phyloP scores from a whole-genome alignment of 2,113 vertebrate species.

The Ameiurus melas region DNA sequence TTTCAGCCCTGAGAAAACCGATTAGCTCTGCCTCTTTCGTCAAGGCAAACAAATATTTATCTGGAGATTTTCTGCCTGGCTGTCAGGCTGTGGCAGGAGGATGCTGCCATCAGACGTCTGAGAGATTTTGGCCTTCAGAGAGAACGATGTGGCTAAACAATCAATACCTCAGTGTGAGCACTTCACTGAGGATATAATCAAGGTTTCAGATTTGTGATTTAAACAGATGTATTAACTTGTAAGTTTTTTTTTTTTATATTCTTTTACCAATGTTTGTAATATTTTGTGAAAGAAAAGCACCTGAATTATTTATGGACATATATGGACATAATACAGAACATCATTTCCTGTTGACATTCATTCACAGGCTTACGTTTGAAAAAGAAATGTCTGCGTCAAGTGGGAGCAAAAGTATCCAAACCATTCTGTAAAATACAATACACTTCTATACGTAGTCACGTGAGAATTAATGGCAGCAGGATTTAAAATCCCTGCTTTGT shows the following conservation, averaged over 20 bases:
- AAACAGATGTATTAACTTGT: not conserved
- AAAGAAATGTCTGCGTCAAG: not conserved
- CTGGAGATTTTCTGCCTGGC: conserved; percentile 27
- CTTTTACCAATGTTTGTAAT: not conserved
- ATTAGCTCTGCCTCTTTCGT: conserved; percentile 56
- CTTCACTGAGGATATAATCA: not conserved
- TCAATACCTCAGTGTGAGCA: not conserved
- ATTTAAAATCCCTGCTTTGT: not conserved
- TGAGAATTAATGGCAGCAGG: not conserved
- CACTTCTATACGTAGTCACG: no score
- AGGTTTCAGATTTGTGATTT: not conserved
- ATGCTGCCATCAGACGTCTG: not conserved
- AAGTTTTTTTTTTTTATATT: not conserved
- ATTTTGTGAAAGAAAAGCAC: not conserved
- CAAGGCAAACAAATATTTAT: conserved; percentile 55
- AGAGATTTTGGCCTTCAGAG: conserved; percentile 27
- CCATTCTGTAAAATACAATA: no score
- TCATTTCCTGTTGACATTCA: not conserved
- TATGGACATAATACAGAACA: not conserved
- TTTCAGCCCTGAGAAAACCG: conserved; percentile 43
- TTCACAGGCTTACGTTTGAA: not conserved
- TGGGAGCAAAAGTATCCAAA: not conserved
- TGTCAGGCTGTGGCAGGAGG: conserved; percentile 34
- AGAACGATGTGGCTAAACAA: not conserved
- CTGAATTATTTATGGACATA: not conserved